These are phyloP conservation scores for Sthenelais limicola DNA, from an alignment of 2,888 invertebrate species.

Conservation along the genomic window DNA sequence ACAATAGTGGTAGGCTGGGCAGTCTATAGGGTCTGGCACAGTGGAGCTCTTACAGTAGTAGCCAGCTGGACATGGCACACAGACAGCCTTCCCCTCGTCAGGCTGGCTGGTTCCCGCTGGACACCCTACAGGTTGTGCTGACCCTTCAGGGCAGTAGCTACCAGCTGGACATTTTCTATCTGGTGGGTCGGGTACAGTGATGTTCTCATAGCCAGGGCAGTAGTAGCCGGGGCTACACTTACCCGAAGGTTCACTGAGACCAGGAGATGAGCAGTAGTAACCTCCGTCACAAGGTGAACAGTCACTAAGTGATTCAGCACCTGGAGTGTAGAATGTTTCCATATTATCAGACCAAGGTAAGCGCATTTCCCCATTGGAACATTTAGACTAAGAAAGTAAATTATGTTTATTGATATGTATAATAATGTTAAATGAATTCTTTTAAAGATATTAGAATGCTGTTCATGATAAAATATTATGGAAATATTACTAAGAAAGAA, in stretches of 20 bases:
- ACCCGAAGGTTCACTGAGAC: constrained; percentile 61
- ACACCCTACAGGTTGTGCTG: constrained; percentile 62
- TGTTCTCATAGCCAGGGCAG: constrained; percentile 66
- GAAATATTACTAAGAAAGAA: no score
- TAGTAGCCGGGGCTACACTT: constrained; percentile 66
- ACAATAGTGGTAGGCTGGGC: constrained; percentile 66
- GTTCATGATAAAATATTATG: no score
- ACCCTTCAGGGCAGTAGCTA: constrained; percentile 63
- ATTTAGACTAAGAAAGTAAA: no score
- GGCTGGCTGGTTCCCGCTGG: constrained; percentile 62
- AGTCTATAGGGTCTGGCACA: constrained; percentile 58
- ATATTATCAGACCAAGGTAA: no score
- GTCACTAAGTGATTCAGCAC: constrained; percentile 60
- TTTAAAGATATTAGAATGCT: no score
- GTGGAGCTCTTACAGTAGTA: constrained; percentile 64
- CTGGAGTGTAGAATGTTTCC: no score
- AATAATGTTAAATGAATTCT: no score
- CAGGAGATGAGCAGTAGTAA: constrained; percentile 62
- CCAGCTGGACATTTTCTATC: constrained; percentile 57
- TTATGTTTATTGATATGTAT: no score
- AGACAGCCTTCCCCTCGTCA: constrained; percentile 57
- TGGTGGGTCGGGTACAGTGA: constrained; percentile 59
- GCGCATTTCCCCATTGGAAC: no score
- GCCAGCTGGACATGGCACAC: constrained; percentile 66
- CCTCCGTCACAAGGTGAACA: constrained; percentile 68